Evolutionary conservation across 1,140 invertebrate species (phyloP), one percentile per base, ranked within the genome.

Genomic region (Trichogramma pretiosum): DNA sequence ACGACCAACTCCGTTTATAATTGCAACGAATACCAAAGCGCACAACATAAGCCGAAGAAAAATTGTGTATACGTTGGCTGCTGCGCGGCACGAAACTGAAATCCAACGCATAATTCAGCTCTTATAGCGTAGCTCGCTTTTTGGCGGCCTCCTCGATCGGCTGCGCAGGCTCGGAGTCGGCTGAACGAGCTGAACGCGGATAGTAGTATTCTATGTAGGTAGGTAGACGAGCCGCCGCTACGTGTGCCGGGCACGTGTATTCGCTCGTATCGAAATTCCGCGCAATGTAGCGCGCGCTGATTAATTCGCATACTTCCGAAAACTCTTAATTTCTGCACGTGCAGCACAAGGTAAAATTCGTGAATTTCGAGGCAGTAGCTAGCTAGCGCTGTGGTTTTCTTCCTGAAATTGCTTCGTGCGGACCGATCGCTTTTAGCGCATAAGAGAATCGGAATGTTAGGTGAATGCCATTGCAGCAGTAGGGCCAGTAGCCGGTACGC

Each of bases 231-330:
- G n/a, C n/a, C n/a, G n/a, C n/a, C n/a, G n/a, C n/a, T n/a, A n/a
- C n/a, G n/a, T n/a, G n/a, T n/a, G 26, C 14, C n/a, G n/a, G n/a
- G n/a, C n/a, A n/a, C 23, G 8, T 3, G 16, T 13, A 17, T 18
- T 32, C 16, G 3, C 32, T 21, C 26, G 22, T n/a, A n/a, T 22
- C 22, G 21, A 14, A 36, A 45, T 45, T 45, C 22, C 42, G 32
- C 42, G 22, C 22, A n/a, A n/a, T n/a, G 8, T 24, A 22, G n/a
- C 22, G 33, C 21, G 34, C n/a, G 42, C 42, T 8, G 32, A 46
- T 32, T 47, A 47, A 47, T 40, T 48, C 38, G 32, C 38, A 48
- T 48, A 48, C 46, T 41, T 48, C 19, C 32, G 46, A n/a, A 41
- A 43, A 43, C 23, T 43, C 23, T 21, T 40, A 48, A 48, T 36